These are phyloP conservation scores for Caenorhabditis remanei DNA, from an alignment of 1,140 invertebrate genomes.

Conservation along the genomic window DNA sequence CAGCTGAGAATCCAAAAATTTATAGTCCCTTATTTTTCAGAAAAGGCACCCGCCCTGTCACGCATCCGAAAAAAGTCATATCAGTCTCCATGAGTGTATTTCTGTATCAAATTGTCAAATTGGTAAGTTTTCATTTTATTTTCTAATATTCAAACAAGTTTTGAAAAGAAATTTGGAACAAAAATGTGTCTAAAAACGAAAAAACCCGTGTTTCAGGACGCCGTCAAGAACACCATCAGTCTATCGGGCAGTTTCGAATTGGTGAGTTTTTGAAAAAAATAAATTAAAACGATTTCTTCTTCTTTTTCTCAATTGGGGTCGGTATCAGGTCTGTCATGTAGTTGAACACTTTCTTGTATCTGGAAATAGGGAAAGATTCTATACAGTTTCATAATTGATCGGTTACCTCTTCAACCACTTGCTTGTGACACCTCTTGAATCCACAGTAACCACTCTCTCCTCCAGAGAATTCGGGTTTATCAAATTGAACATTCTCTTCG, in stretches of 20 bases:
- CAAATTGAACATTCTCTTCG: slow-evolving; percentile 62
- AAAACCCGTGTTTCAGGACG: slow-evolving; percentile 71
- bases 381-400: neutral
- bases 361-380: neutral
- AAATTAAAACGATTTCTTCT: slow-evolving; percentile 30
- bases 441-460: slow-evolving; percentile 62
- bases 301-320: slow-evolving; percentile 25
- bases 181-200: neutral
- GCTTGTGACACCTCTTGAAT: slow-evolving; percentile 44
- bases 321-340: slow-evolving; percentile 66
- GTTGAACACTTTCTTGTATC: slow-evolving; percentile 70
- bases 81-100: slow-evolving; percentile 76
- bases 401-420: slow-evolving; percentile 66
- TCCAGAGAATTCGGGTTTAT: slow-evolving; percentile 58
- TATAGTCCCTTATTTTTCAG: slow-evolving; percentile 60
- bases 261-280: slow-evolving; percentile 67
- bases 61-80: slow-evolving; percentile 76
- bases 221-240: slow-evolving; percentile 77
- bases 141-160: slow-evolving; percentile 1
- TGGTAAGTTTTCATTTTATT: slow-evolving; percentile 67
- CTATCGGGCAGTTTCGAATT: slow-evolving; percentile 77
- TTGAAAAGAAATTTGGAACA: slow-evolving; percentile 18
- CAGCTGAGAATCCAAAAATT: too few relatives aligned
- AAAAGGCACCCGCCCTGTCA: slow-evolving; percentile 76
- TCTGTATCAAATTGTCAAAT: slow-evolving; percentile 77